phyloP scores from a whole-genome alignment of 1,140 invertebrate species.

The Pemphigus obesinymphae region DNA sequence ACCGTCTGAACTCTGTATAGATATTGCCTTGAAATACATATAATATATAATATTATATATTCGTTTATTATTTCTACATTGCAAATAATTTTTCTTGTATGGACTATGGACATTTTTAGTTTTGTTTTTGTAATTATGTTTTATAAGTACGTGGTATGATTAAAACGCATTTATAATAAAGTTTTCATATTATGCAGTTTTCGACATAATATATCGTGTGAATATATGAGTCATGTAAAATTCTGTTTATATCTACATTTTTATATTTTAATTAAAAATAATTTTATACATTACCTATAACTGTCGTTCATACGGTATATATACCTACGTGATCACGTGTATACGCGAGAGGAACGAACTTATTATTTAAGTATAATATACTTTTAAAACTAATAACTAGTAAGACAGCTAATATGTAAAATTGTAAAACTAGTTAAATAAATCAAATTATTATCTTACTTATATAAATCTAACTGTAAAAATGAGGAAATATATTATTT shows the following conservation, averaged over 20 bases:
- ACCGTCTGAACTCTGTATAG: too few relatives aligned
- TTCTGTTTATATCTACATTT: too few relatives aligned
- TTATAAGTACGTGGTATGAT: too few relatives aligned
- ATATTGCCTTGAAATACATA: background rate
- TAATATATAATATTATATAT: background rate
- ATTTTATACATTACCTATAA: too few relatives aligned
- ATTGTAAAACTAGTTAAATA: background rate
- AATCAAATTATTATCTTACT: too few relatives aligned
- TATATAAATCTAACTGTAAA: background rate
- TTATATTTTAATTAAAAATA: too few relatives aligned
- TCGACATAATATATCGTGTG: background rate
- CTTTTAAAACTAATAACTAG: background rate
- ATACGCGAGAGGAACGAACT: background rate
- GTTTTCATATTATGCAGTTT: background rate
- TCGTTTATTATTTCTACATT: too few relatives aligned
- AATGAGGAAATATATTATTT: background rate
- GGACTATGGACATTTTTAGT: background rate
- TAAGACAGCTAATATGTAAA: background rate
- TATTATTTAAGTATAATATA: background rate
- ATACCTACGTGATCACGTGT: background rate
- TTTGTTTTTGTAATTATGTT: background rate
- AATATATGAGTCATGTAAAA: too few relatives aligned
- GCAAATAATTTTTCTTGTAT: background rate
- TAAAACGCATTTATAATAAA: background rate
- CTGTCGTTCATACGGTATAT: background rate